Base-by-base conservation (phyloP, 1,140 invertebrate genomes). In the Conus betulinus region DNA sequence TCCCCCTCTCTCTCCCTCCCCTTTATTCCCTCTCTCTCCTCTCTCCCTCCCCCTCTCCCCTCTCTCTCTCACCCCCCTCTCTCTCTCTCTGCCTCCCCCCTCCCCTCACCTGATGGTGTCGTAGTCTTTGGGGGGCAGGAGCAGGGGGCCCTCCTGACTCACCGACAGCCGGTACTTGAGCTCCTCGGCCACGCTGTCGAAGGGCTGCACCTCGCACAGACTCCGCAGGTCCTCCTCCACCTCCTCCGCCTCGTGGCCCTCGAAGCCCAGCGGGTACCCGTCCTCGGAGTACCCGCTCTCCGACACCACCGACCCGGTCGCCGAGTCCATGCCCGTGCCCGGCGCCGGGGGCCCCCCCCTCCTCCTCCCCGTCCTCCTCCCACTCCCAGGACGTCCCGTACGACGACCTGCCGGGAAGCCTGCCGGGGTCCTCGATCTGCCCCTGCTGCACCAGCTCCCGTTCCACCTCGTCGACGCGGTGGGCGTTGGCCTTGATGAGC, bases 141-240 rank as follows among this genome's bases (percentile, higher is more conserved):
- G 96, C 74, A 99, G 96, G 1, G 98, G 98, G 0, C 94, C 95
- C 92, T 86, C 96, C 96, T 92, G 91, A 88, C 81, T 87, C 88
- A 83, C 81, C 86, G 90, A 90, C 88, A 91, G 82, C 94, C 99
- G 98, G 89, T 97, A 97, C 90, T 98, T 96, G 74, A 99, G 95
- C 94, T 99, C 98, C 0, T 98, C 98, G 8, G 98, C 98, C 90
- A 99, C 95, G 57, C 98, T 98, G 94, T 99, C 98, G 94, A 98
- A 99, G n/a, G 98, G 96, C 87, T 96, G 96, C 79, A 97, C 96
- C 55, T 97, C 96, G 74, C 94, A 93, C 25, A 94, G 87, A 89
- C 92, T 93, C 63, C 92, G 91, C 20, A 93, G 87, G 81, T 93
- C 93, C 15, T 91, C 91, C 67, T 94, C 93, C 51, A 93, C 92